phyloP scores from a whole-genome alignment of 2,113 vertebrate genomes.

The Carlito syrichta region DNA sequence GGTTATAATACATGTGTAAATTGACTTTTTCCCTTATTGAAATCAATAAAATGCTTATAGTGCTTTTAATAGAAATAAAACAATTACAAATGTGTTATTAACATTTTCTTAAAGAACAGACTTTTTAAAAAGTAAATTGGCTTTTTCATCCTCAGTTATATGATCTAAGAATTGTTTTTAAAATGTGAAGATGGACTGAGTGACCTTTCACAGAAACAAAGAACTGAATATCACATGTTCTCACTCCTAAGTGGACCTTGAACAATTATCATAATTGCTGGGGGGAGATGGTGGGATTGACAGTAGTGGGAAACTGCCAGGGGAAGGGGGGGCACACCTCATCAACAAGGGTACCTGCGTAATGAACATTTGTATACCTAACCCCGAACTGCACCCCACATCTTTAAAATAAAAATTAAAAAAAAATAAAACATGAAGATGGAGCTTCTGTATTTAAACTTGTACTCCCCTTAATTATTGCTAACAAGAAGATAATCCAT shows the following conservation, averaged over 20 bases:
- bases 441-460: conserved; percentile 24
- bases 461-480: not conserved
- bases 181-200: not conserved
- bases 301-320: too few relatives aligned
- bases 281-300: too few relatives aligned
- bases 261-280: too few relatives aligned
- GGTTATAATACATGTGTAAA: not conserved
- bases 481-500: not conserved
- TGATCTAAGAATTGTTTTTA: not conserved
- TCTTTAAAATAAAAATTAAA: too few relatives aligned
- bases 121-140: not conserved
- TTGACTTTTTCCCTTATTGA: not conserved
- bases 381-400: too few relatives aligned
- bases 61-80: conserved; percentile 22
- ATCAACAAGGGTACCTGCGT: too few relatives aligned
- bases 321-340: too few relatives aligned
- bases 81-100: not conserved
- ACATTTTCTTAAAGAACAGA: not conserved
- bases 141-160: not conserved
- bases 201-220: too few relatives aligned
- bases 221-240: too few relatives aligned
- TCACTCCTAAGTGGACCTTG: too few relatives aligned
- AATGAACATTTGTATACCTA: too few relatives aligned
- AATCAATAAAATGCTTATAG: not conserved
- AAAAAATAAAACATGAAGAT: not conserved